phyloP scores from a whole-genome alignment of 1,140 invertebrate species.

The Papilio glaucus region DNA sequence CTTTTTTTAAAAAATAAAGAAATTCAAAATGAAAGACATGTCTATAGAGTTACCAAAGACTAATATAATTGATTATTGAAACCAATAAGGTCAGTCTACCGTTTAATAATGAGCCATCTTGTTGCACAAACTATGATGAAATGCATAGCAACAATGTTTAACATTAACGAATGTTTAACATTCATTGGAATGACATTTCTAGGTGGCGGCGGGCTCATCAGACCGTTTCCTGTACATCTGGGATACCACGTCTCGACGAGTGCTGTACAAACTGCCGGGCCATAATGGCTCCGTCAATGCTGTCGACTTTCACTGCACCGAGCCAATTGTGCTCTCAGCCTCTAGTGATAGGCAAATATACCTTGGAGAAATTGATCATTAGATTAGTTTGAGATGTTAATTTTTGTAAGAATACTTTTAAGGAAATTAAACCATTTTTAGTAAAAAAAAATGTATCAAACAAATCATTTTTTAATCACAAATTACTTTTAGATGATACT shows the following conservation, averaged over 20 bases:
- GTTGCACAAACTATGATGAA: no score
- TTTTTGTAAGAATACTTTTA: neutral
- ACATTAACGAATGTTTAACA: neutral
- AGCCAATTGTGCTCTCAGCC: constrained; percentile 96
- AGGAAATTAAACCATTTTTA: constrained; percentile 5
- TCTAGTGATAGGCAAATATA: constrained; percentile 98
- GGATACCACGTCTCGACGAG: constrained; percentile 95
- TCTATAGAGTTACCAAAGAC: no score
- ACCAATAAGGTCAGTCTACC: no score
- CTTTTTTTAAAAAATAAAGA: no score
- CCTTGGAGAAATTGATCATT: constrained; percentile 95
- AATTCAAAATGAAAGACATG: no score
- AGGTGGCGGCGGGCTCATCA: constrained; percentile 94
- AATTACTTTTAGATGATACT: no score
- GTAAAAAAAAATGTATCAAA: neutral
- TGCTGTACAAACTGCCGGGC: constrained; percentile 98
- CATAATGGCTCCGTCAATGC: constrained; percentile 99
- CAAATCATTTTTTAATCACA: no score
- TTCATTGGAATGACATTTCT: neutral
- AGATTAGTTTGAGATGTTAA: neutral
- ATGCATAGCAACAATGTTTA: neutral
- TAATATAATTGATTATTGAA: no score
- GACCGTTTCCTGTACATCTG: constrained; percentile 98
- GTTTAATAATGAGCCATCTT: no score
- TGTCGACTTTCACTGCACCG: constrained; percentile 97